Evolutionary conservation across 1,140 invertebrate species (phyloP).

Genomic region (Rhysida immarginata): DNA sequence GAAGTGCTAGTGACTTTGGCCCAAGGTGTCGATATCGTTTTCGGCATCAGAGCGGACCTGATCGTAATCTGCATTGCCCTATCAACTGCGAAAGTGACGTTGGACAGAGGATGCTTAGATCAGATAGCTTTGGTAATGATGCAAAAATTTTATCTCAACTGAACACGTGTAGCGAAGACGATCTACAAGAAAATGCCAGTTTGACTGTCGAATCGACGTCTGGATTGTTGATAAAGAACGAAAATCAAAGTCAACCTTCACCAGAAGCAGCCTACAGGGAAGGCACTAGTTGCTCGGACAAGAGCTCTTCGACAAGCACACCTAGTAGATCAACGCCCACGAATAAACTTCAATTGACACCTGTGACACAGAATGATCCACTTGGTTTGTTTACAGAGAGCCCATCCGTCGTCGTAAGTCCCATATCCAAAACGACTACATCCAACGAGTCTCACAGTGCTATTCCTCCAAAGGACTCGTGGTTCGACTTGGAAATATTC

Average conservation of each 20-base stretch:
- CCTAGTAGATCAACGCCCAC: background rate
- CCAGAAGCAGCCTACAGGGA: background rate
- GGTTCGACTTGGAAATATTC: background rate
- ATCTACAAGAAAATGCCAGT: background rate
- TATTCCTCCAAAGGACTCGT: background rate
- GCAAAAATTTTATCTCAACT: slow-evolving; percentile 54
- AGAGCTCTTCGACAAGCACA: slow-evolving; percentile 3
- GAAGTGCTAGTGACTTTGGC: background rate
- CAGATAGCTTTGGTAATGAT: slow-evolving; percentile 57
- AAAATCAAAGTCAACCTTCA: background rate
- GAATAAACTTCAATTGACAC: slow-evolving; percentile 39
- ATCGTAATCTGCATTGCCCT: background rate
- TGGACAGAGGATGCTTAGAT: slow-evolving; percentile 29
- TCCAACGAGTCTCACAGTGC: no score
- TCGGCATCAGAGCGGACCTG: background rate
- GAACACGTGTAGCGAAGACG: slow-evolving; percentile 14
- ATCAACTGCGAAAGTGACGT: background rate
- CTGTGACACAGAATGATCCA: slow-evolving; percentile 78
- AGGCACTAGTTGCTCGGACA: no score
- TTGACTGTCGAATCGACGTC: background rate
- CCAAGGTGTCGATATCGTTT: background rate
- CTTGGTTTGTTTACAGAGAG: slow-evolving; percentile 50
- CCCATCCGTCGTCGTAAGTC: background rate
- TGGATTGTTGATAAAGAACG: background rate
- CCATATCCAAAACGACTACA: background rate